phyloP scores from a whole-genome alignment of 1,140 invertebrate genomes.

The Rhysida immarginata region DNA sequence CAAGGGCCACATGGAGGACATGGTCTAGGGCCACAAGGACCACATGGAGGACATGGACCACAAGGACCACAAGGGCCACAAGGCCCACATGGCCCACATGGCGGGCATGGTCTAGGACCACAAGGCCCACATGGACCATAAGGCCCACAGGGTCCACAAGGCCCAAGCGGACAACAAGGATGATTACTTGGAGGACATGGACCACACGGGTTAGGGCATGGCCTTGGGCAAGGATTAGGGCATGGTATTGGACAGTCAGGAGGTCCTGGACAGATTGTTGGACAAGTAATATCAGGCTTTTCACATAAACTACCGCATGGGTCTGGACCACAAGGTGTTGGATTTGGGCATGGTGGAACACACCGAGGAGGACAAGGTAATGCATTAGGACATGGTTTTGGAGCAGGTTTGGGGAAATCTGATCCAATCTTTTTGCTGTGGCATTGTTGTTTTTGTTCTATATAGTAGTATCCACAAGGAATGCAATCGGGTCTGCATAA shows the following conservation, averaged over 20 bases:
- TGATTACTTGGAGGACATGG: too few species aligned
- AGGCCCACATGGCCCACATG: too few species aligned
- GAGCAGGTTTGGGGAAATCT: background rate
- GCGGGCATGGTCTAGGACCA: background rate
- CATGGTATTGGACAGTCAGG: too few species aligned
- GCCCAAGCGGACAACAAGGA: background rate
- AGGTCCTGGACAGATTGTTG: too few species aligned
- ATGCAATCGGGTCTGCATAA: background rate
- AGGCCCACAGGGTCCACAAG: background rate
- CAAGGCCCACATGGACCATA: too few species aligned
- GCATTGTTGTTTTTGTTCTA: background rate
- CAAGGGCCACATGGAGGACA: too few species aligned
- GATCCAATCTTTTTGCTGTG: background rate
- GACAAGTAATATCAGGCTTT: too few species aligned
- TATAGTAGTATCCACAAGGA: background rate
- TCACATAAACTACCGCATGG: too few species aligned
- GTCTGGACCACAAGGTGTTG: background rate
- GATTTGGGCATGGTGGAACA: background rate
- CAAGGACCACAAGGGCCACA: background rate
- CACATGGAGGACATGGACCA: too few species aligned
- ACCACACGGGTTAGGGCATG: too few species aligned
- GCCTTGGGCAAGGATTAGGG: too few species aligned
- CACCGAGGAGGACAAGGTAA: background rate
- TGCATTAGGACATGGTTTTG: background rate
- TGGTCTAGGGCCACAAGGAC: background rate